Evolutionary conservation across 1,140 invertebrate genomes (phyloP).

Genomic region (Tachypleus tridentatus): DNA sequence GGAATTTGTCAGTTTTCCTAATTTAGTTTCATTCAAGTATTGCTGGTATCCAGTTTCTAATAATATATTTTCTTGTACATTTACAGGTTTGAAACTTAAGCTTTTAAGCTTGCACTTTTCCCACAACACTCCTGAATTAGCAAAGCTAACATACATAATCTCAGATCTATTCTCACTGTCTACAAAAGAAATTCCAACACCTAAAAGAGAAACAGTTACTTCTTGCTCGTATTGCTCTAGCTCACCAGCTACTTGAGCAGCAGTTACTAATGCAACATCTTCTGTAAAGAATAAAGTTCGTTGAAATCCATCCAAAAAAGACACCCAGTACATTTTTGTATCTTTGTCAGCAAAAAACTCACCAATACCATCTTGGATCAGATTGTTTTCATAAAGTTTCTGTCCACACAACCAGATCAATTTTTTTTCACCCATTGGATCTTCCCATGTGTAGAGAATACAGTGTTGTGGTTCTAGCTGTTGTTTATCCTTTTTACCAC

Average conservation of each 20-base stretch:
- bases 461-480: conserved; percentile 30
- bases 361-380: conserved; percentile 47
- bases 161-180: conserved; percentile 69
- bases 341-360: conserved; percentile 32
- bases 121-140: conserved; percentile 88
- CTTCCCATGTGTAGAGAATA: conserved; percentile 38
- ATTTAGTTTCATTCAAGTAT: conserved; percentile 49
- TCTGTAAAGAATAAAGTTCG: conserved; percentile 77
- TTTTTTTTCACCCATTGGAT: conserved; percentile 34
- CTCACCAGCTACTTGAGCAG: conserved; percentile 45
- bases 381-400: neutral
- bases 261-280: conserved; percentile 56
- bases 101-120: conserved; percentile 56
- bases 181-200: conserved; percentile 82
- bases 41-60: conserved; percentile 74
- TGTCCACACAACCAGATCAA: conserved; percentile 31
- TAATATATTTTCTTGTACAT: conserved; percentile 43
- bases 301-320: conserved; percentile 88
- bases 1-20: conserved; percentile 36
- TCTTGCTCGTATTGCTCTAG: conserved; percentile 56
- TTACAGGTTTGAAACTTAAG: conserved; percentile 53
- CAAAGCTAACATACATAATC: conserved; percentile 79
- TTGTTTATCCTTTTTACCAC: too few relatives aligned
- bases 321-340: conserved; percentile 56
- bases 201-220: conserved; percentile 66